Evolutionary conservation across 2,797 vertebrate genomes (phyloP), one percentile per base, ranked within the genome.

Genomic region (Trachops cirrhosus): DNA sequence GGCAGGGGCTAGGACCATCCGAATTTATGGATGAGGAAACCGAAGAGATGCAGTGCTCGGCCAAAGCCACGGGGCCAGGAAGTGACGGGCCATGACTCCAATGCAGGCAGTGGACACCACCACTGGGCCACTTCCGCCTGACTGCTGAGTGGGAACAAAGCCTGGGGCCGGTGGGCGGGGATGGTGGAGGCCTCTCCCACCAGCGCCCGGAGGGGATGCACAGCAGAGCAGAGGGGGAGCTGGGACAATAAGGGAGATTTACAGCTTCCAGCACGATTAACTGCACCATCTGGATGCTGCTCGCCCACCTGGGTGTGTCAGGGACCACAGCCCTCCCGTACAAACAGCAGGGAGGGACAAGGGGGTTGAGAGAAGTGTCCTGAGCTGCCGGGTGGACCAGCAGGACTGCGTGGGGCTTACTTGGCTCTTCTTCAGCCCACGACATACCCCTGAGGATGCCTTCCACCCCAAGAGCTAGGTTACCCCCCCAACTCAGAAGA

Each of bases 261-360:
- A 97, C 79, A 37, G 95, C 96, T 96, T 57, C 64, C 1, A 98
- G 95, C 29, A 34, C 85, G 89, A 90, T 95, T 95, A 97, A 95
- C 96, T 64, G 92, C 86, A 92, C 98, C 97, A 98, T 93, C 98
- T 97, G 98, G 97, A 98, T 84, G 96, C 94, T 92, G 89, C 91
- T 39, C 59, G 0, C 26, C 96, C 95, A 91, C 96, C 86, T 19
- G 5, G 83, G 94, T 62, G 37, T 95, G 52, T 64, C 34, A 62
- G 92, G 97, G 94, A 89, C 93, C 95, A 85, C 89, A 89, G 22
- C 39, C 90, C 88, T 91, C 48, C 34, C 12, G 5, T 41, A 7
- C 41, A 41, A 74, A 74, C 0, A 22, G 86, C 92, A 95, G 92
- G 62, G 83, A 95, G 79, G 91, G 96, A 37, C 0, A 0, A 44